Base-by-base conservation (phyloP, 37 sponge, comb jelly and placozoan genomes). In the Haliclona indistincta region DNA sequence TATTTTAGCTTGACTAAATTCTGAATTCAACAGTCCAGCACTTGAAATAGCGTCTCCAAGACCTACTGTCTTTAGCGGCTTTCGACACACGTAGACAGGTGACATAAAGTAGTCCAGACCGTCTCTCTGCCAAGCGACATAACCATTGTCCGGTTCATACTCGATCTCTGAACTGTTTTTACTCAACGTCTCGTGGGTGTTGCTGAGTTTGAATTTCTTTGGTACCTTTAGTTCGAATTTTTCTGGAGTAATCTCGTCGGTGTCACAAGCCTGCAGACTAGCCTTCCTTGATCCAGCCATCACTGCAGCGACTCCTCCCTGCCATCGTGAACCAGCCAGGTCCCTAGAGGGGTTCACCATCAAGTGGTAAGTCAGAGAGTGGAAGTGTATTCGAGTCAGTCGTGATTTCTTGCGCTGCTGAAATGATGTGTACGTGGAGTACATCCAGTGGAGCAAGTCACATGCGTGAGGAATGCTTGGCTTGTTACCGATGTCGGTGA, bases 11-110 rank as follows among this genome's bases (percentile, higher is more conserved):
- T 25, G n/a, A 6, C 43, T 67, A 38, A 80, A 82, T 65, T 68
- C 25, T 23, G 94, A 89, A 66, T 93, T 71, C 26, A 91, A 42
- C 1, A 96, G 85, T 52, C 91, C 97, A 0, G 82, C 68, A 13
- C 91, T 63, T 8, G 95, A 93, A 32, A 96, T 93, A 17, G 97
- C 95, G 64, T 96, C 97, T 22, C 97, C 97, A 11, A 96, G 76
- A 0, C 97, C 97, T 3, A 96, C 97, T 35, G 97, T 96, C 47
- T 89, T 90, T 22, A 75, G 41, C 17, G 97, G 97, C 26, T 71
- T 51, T 43, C 72, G 86, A 71, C 97, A 96, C 0, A 96, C 91
- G 34, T 93, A 68, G 23, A 96, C 97, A 28, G 97, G 97, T 39
- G 73, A 88, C 35, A 95, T 42, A 39, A 67, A 43, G 42, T 75